Evolutionary conservation across 2,113 vertebrate genomes (phyloP).

Genomic region (Bos indicus): DNA sequence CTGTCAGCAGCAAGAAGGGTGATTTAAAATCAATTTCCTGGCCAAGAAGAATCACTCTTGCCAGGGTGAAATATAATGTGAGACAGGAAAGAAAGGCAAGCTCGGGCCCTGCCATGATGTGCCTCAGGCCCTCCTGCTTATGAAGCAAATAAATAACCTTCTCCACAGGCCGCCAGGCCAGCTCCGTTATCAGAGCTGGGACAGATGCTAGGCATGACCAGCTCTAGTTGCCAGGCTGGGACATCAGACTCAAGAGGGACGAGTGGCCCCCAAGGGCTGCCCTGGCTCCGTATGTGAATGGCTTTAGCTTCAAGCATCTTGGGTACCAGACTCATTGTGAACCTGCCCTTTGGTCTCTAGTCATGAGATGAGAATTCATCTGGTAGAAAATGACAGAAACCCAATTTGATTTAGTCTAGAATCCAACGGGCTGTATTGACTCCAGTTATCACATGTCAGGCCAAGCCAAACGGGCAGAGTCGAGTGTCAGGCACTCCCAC

Average conservation of each 20-base stretch:
- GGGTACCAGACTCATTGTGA: not conserved
- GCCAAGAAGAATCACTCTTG: slow-evolving; percentile 58
- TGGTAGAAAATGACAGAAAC: not conserved
- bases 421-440: not conserved
- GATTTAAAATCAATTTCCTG: slow-evolving; percentile 68
- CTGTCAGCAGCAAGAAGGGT: not conserved
- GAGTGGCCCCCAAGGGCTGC: not conserved
- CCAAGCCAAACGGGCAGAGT: not conserved
- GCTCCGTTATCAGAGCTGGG: not conserved
- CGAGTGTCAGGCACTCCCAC: not conserved
- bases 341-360: not conserved
- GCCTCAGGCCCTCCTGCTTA: slow-evolving; percentile 25
- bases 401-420: not conserved
- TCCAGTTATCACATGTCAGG: not conserved
- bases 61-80: slow-evolving; percentile 51
- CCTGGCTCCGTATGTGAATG: not conserved
- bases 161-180: not conserved
- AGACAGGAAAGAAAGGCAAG: slow-evolving; percentile 29
- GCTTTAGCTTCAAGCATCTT: not conserved
- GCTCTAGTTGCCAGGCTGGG: not conserved
- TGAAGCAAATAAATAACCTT: slow-evolving; percentile 57
- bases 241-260: not conserved
- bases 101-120: not conserved
- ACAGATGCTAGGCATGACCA: not conserved
- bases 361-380: not conserved